These are phyloP conservation scores for Actinernus sp. DNA, from an alignment of 92 coral and sea anemone species.

Conservation along the genomic window DNA sequence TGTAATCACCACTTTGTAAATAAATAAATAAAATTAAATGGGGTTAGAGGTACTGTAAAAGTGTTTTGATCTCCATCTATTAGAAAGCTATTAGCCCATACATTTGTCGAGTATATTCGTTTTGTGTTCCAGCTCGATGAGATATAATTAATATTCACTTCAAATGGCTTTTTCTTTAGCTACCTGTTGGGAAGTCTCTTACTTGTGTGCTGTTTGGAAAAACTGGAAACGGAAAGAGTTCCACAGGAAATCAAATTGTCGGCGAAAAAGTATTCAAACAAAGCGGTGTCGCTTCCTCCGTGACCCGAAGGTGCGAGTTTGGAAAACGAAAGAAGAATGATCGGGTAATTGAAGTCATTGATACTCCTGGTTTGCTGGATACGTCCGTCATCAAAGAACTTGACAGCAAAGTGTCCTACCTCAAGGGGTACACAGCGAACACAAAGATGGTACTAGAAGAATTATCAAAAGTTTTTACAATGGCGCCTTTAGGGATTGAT, in stretches of 20 bases:
- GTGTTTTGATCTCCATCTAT: too few relatives aligned
- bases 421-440: not conserved
- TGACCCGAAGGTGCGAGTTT: not conserved
- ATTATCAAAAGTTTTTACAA: not conserved
- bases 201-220: too few relatives aligned
- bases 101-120: too few relatives aligned
- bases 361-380: slow-evolving; percentile 13
- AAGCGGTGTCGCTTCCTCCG: not conserved
- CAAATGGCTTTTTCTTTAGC: too few relatives aligned
- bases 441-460: not conserved
- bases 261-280: not conserved
- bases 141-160: too few relatives aligned
- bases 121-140: too few relatives aligned
- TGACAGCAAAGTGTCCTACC: not conserved
- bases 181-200: too few relatives aligned
- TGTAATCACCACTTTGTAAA: too few relatives aligned
- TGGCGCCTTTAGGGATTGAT: slow-evolving; percentile 17
- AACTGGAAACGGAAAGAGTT: too few relatives aligned
- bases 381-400: not conserved
- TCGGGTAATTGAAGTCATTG: not conserved
- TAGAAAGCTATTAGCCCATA: too few relatives aligned
- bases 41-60: too few relatives aligned
- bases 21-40: too few relatives aligned
- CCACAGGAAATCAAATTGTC: slow-evolving; percentile 15
- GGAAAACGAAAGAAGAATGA: not conserved